Conservation (phyloP, 2,888 invertebrate genomes). For the Thereva unica region DNA sequence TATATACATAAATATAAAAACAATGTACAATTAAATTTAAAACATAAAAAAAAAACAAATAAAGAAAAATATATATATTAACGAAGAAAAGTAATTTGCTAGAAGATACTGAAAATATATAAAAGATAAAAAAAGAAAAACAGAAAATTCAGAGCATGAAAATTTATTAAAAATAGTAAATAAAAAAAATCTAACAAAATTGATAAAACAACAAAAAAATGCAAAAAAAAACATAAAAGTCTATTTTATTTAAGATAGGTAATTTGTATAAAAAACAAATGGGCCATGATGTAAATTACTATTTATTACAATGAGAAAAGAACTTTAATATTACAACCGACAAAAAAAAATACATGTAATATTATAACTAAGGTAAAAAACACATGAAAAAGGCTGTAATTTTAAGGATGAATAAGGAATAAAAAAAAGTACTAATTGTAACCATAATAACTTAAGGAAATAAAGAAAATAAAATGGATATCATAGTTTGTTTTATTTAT, state of each 20-base stretch:
- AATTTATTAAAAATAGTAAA: constrained; percentile 28
- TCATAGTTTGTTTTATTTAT: constrained; percentile 12
- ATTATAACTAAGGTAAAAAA: constrained; percentile 30
- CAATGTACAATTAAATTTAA: constrained; percentile 8
- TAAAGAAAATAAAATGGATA: constrained; percentile 26
- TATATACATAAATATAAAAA: not conserved
- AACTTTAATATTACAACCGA: constrained; percentile 27
- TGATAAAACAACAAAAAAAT: constrained; percentile 16
- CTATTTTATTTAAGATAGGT: constrained; percentile 30
- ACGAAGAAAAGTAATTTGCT: not conserved
- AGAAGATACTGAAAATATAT: not conserved
- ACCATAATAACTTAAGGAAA: constrained; percentile 15
- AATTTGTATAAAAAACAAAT: constrained; percentile 14
- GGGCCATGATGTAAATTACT: constrained; percentile 35
- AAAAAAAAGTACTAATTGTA: constrained; percentile 35
- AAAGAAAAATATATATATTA: not conserved
- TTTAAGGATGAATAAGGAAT: constrained; percentile 37
- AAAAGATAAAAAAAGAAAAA: constrained; percentile 19
- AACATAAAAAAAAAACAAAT: not conserved
- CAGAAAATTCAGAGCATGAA: constrained; percentile 17
- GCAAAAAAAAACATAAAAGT: constrained; percentile 26
- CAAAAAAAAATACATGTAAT: constrained; percentile 29
- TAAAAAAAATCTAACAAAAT: constrained; percentile 12
- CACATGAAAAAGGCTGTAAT: constrained; percentile 41
- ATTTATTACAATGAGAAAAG: constrained; percentile 25